Evolutionary conservation across 2,113 vertebrate genomes (phyloP).

Genomic region (Bettongia penicillata): DNA sequence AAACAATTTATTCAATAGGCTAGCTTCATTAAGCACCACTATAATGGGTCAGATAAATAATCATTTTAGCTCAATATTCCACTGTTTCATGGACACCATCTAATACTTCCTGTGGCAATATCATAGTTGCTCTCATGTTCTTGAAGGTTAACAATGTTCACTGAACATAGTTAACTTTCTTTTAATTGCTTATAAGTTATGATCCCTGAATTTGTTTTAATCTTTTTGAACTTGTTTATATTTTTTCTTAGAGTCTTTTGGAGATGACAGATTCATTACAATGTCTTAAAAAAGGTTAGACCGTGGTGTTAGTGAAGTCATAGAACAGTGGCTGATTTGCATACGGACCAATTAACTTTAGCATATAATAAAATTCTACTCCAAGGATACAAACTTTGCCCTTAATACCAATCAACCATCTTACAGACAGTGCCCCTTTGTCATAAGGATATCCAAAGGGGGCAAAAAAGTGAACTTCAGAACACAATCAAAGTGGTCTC

Average conservation of each 20-base stretch:
- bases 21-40: neutral
- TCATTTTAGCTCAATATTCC: neutral
- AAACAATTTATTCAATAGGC: neutral
- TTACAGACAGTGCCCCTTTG: neutral
- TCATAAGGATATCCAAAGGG: neutral
- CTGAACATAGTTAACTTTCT: neutral
- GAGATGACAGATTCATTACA: neutral
- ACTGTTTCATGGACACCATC: neutral
- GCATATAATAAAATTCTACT: neutral
- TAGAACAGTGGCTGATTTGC: neutral
- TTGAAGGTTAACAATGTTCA: neutral
- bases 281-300: conserved; percentile 13
- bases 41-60: neutral
- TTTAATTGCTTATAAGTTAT: neutral
- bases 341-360: neutral
- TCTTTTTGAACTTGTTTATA: neutral
- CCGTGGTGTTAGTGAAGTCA: neutral
- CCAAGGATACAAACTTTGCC: neutral
- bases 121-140: neutral
- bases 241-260: neutral
- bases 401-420: neutral
- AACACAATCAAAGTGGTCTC: neutral
- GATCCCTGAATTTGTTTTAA: conserved; percentile 10
- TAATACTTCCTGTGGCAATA: neutral
- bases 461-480: neutral